Conservation (phyloP, 2,113 vertebrate genomes). For the Pantherophis guttatus region DNA sequence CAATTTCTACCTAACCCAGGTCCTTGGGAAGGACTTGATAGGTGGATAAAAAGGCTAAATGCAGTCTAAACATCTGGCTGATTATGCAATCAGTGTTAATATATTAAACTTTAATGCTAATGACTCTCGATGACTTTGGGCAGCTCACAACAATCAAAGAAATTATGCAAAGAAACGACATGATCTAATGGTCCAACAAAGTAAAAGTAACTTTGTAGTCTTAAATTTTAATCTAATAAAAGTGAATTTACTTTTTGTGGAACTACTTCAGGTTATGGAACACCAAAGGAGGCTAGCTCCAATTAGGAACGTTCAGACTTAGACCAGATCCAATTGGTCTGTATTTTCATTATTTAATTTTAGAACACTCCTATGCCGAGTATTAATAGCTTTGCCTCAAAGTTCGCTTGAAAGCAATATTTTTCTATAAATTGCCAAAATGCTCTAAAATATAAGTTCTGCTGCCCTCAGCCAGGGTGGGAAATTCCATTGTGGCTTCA, state of each 20-base stretch:
- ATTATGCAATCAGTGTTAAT: neutral
- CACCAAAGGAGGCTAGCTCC: conserved; percentile 48
- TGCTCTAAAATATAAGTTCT: conserved; percentile 75
- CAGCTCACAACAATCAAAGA: neutral
- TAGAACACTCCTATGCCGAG: conserved; percentile 56
- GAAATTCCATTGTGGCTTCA: conserved; percentile 83
- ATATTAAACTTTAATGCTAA: neutral
- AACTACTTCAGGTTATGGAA: conserved; percentile 49
- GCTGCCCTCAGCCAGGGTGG: conserved; percentile 77
- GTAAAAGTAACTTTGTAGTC: neutral
- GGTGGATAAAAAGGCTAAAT: neutral
- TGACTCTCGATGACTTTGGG: neutral
- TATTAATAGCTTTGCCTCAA: conserved; percentile 71
- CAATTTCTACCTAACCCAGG: neutral
- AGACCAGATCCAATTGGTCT: conserved; percentile 39
- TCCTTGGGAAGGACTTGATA: neutral
- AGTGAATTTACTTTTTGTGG: conserved; percentile 31
- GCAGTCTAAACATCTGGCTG: neutral
- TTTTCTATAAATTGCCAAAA: conserved; percentile 47
- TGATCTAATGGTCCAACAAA: neutral
- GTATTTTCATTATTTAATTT: conserved; percentile 54
- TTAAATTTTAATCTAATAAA: conserved; percentile 19
- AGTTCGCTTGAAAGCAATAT: conserved; percentile 71
- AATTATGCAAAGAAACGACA: neutral
- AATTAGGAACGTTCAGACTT: conserved; percentile 27